Evolutionary conservation across 1,140 invertebrate genomes (phyloP).

Genomic region (Brachionus sp.): DNA sequence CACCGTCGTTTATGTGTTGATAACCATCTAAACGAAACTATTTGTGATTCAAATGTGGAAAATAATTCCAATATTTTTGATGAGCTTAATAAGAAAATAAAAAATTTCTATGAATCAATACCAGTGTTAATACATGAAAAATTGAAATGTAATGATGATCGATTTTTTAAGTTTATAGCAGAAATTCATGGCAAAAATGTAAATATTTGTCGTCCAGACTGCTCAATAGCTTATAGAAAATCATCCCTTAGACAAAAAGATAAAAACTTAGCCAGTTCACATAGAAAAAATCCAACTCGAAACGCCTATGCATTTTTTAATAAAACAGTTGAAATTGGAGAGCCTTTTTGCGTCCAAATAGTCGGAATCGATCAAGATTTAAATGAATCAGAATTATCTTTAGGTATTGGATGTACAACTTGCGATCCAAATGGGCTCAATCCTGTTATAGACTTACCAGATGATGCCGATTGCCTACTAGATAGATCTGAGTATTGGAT

Average conservation of each 20-base stretch:
- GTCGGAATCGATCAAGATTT: slow-evolving; percentile 31
- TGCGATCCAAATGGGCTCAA: slow-evolving; percentile 76
- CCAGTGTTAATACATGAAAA: slow-evolving; percentile 33
- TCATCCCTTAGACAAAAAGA: neutral
- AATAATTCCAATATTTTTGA: neutral
- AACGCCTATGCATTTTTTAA: slow-evolving; percentile 40
- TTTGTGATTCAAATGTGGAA: neutral
- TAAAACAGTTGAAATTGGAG: neutral
- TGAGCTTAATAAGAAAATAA: neutral
- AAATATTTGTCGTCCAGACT: slow-evolving; percentile 29
- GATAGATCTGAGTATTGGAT: slow-evolving; percentile 97
- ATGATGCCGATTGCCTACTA: slow-evolving; percentile 82
- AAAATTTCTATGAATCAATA: slow-evolving; percentile 43
- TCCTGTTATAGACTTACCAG: slow-evolving; percentile 73
- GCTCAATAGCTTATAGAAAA: slow-evolving; percentile 22
- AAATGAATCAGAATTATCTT: neutral
- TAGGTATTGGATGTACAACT: slow-evolving; percentile 65
- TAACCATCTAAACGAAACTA: slow-evolving; percentile 38
- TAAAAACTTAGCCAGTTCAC: neutral
- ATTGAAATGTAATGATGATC: neutral
- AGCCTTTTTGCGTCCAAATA: slow-evolving; percentile 36
- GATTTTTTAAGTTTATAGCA: neutral
- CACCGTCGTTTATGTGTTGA: slow-evolving; percentile 37
- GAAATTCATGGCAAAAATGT: slow-evolving; percentile 38
- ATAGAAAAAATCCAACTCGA: slow-evolving; percentile 13